Evolutionary conservation across 2,888 invertebrate species (phyloP), one percentile per base, ranked within the genome.

Genomic region (Stramonita haemastoma): DNA sequence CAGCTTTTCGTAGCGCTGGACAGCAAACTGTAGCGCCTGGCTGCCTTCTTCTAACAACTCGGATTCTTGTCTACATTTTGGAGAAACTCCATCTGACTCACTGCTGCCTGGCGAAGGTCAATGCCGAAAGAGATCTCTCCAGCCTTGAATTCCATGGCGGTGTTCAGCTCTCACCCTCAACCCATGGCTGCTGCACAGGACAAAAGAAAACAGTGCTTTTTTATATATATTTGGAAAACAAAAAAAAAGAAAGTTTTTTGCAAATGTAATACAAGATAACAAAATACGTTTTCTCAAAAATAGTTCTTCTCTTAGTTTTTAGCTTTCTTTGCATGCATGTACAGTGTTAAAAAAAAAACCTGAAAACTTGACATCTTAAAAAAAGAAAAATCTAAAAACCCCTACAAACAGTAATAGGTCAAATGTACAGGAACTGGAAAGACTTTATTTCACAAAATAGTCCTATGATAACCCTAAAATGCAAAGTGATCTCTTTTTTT

Each of bases 1-100:
- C 81, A 93, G 94, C 70, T 93, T 92, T 90, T 96, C 96, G 91
- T 96, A 96, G 66, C 96, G 93, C 87, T 96, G 93, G 56, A 96
- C 94, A 22, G 96, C 96, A 88, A 95, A 95, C 57, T 95, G 93
- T 66, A 96, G 94, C 29, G 95, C 94, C 57, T 94, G 93, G 66
- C 95, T 66, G 60, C 86, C 57, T 34, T 66, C 95, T 81, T 94
- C 95, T 89, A 93, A 93, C 73, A 95, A 90, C 84, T 90, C 90
- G 93, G 92, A 29, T 91, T 77, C 32, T 91, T 87, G 83, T 94
- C 92, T 11, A 95, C 93, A 19, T 88, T 86, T 36, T 92, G 88
- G n/a, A 95, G 93, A 83, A 95, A 95, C 46, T 93, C 91, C 13
- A 95, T 83, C 88, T 94, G 95, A 88, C 93, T 85, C 11, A 92